phyloP scores from a whole-genome alignment of 2,797 vertebrate genomes.

The Galaxias olidus region DNA sequence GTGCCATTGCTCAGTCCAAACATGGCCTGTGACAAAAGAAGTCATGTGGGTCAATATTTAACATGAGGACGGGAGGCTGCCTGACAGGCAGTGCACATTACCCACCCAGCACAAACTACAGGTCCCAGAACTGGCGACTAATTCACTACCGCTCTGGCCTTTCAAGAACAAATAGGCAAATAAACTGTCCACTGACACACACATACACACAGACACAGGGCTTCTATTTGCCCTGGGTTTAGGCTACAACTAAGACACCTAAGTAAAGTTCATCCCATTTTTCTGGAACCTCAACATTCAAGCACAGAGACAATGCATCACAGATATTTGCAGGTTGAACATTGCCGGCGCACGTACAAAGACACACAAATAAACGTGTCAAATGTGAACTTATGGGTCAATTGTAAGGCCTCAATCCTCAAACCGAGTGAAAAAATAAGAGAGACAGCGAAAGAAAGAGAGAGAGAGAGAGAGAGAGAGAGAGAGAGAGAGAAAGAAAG shows the following conservation, averaged over 20 bases:
- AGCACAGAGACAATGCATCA: conserved; percentile 21
- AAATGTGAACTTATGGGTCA: no score
- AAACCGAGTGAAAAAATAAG: no score
- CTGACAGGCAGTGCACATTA: conserved; percentile 70
- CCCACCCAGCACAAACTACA: conserved; percentile 52
- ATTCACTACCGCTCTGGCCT: conserved; percentile 53
- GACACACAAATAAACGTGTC: conserved; percentile 13
- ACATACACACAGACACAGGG: conserved; percentile 13
- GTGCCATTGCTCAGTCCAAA: conserved; percentile 57
- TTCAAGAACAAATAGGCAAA: conserved; percentile 85
- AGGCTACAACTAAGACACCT: conserved; percentile 40
- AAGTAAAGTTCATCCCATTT: conserved; percentile 58
- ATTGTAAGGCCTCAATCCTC: no score
- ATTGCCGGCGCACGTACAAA: conserved; percentile 24
- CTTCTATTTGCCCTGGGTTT: conserved; percentile 68
- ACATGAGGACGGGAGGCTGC: conserved; percentile 71
- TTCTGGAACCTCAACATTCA: conserved; percentile 33
- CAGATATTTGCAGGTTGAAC: conserved; percentile 22
- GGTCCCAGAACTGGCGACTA: conserved; percentile 38
- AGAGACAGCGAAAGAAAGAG: no score
- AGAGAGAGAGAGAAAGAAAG: no score
- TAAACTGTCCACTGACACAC: conserved; percentile 64
- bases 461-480: no score
- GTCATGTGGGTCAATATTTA: conserved; percentile 83
- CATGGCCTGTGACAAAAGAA: conserved; percentile 72